Conservation (phyloP, 2,113 vertebrate genomes). For the Lagopus muta region DNA sequence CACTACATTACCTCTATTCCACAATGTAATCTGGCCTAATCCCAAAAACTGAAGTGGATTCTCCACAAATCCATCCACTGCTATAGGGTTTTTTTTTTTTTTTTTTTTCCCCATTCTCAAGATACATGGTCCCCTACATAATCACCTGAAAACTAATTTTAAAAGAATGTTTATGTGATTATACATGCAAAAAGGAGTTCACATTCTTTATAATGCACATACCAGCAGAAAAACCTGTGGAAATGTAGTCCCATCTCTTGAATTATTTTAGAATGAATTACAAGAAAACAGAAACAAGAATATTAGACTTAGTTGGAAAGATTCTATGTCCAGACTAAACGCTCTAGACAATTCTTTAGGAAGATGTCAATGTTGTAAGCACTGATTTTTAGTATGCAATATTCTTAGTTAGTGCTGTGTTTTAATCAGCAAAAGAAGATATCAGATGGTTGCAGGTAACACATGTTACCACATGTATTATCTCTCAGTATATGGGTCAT, state of each 20-base stretch:
- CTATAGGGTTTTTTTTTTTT: slow-evolving; percentile 22
- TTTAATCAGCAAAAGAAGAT: background rate
- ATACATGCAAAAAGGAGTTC: background rate
- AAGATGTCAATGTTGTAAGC: background rate
- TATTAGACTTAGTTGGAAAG: background rate
- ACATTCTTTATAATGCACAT: fast-evolving
- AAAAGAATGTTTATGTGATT: background rate
- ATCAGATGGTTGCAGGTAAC: background rate
- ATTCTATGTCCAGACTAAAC: background rate
- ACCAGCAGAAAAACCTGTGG: background rate
- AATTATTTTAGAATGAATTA: background rate
- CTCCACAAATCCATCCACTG: slow-evolving; percentile 77
- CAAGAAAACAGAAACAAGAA: background rate
- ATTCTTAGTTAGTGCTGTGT: background rate
- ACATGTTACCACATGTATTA: background rate
- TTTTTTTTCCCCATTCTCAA: slow-evolving; percentile 60
- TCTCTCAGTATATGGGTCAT: background rate
- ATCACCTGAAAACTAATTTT: slow-evolving; percentile 73
- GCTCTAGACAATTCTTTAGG: background rate
- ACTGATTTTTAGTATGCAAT: background rate
- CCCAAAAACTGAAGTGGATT: slow-evolving; percentile 80
- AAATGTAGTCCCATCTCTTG: background rate
- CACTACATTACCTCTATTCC: slow-evolving; percentile 74
- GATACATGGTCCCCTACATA: slow-evolving; percentile 74
- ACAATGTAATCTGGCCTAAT: slow-evolving; percentile 79